Evolutionary conservation across 1,140 invertebrate species (phyloP), one percentile per base, ranked within the genome.

Genomic region (Diprion similis): DNA sequence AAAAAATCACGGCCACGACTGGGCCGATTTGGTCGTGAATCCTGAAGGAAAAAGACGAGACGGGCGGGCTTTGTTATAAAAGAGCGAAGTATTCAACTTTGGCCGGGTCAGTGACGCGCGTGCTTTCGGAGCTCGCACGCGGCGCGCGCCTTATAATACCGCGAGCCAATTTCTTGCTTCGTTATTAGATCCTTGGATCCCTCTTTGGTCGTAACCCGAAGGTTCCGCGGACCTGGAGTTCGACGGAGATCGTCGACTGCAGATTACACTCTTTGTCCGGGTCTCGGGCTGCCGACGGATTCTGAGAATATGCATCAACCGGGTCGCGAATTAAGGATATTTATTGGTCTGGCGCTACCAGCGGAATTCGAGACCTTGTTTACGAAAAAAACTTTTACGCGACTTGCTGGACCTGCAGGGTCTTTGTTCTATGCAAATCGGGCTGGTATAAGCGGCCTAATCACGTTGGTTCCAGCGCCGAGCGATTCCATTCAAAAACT

Each of bases 261-360:
- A 46, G 68, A 70, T 74, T 74, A 74, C 70, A 69, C 51, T 70
- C 70, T 68, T 71, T 74, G 69, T 67, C 65, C 59, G 47, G 59
- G 70, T 17, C 72, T 47, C 68, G 59, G 47, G 51, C 51, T 64
- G 68, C 73, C 73, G 73, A 74, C 73, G 66, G 73, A 71, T 74
- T 74, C 73, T 45, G 24, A 71, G 73, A 74, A 74, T 71, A 74
- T 71, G 70, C 59, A 66, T 70, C 73, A 70, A 47, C 47, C 66
- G 19, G 46, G 67, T 73, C 46, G 66, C 65, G 66, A 73, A 68
- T 68, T 73, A 47, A 68, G 65, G 46, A 73, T 73, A 73, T 73
- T 73, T 73, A 73, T 73, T 68, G 66, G 71, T 68, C 65, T 68
- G 71, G 46, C 46, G 71, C 37, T 73, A 72, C 45, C 71, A n/a